Percentiles rank a stretch among this genome's conserved stretches.
Evolutionary conservation across 2,888 invertebrate genomes (phyloP).

Genomic region (Endotricha flammealis): DNA sequence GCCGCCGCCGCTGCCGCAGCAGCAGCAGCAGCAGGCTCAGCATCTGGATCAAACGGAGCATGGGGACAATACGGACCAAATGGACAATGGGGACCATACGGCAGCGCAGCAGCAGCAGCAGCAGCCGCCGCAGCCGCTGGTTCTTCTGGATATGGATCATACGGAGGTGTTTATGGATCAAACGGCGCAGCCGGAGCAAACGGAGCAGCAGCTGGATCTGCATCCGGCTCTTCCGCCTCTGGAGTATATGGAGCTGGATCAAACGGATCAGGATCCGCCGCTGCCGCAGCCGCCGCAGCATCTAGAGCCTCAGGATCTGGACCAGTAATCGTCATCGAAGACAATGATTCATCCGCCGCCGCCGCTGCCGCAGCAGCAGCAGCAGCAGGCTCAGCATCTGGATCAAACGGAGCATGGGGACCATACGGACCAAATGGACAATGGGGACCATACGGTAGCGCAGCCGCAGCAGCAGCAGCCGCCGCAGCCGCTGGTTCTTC

Average conservation of each 20-base stretch:
- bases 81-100: slow-evolving; percentile 11
- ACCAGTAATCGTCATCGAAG: neutral
- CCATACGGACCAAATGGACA: slow-evolving; percentile 8
- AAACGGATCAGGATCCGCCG: slow-evolving; percentile 10
- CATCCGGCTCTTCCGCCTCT: neutral
- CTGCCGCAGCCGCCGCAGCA: slow-evolving; percentile 12
- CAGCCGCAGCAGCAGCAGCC: slow-evolving; percentile 9
- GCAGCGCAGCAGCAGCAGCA: slow-evolving; percentile 5
- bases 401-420: slow-evolving; percentile 10
- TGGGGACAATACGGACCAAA: neutral
- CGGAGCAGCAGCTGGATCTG: slow-evolving; percentile 9
- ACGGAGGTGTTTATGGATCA: slow-evolving; percentile 1
- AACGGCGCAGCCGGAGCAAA: neutral
- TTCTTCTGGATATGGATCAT: neutral
- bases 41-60: slow-evolving; percentile 9
- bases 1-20: slow-evolving; percentile 15
- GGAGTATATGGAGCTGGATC: slow-evolving; percentile 7
- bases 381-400: slow-evolving; percentile 9
- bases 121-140: slow-evolving; percentile 10
- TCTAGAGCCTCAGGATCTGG: slow-evolving; percentile 1
- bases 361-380: slow-evolving; percentile 4
- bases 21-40: slow-evolving; percentile 13
- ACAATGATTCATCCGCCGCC: slow-evolving; percentile 7
- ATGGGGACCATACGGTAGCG: neutral
- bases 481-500: slow-evolving; percentile 8